These are phyloP conservation scores for Drosophila subpulchrella DNA, from an alignment of 1,140 invertebrate species.

Conservation along the genomic window DNA sequence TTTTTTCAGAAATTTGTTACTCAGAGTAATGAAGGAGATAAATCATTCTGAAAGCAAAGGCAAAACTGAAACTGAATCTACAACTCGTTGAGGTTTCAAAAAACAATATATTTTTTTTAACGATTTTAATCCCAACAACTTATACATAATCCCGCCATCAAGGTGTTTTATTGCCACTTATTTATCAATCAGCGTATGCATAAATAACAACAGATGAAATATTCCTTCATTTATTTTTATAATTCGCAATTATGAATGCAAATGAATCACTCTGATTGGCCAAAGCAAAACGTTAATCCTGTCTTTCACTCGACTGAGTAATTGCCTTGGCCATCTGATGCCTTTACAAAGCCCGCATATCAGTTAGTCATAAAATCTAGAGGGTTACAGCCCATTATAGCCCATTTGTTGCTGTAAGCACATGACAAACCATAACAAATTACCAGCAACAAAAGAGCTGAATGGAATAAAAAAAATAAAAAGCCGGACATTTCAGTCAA, in stretches of 20 bases:
- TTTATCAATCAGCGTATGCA: constrained; percentile 10
- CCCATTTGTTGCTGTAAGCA: constrained; percentile 16
- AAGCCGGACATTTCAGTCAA: constrained; percentile 43
- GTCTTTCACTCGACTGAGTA: constrained; percentile 22
- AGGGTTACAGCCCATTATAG: constrained; percentile 4
- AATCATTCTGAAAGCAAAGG: constrained; percentile 11
- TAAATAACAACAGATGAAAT: constrained; percentile 11
- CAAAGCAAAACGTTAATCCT: constrained; percentile 28
- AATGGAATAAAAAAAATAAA: neutral
- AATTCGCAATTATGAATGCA: constrained; percentile 24
- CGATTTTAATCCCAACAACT: neutral
- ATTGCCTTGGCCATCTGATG: constrained; percentile 37
- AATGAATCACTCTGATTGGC: constrained; percentile 36
- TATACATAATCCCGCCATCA: neutral
- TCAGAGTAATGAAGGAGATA: neutral
- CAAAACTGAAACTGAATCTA: neutral
- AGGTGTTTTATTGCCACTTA: neutral
- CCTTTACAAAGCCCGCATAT: constrained; percentile 7
- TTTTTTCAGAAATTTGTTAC: neutral
- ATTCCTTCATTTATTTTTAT: neutral
- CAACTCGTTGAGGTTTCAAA: neutral
- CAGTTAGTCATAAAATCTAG: constrained; percentile 30
- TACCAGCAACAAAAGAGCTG: constrained; percentile 8
- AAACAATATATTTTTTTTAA: neutral
- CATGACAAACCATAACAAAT: constrained; percentile 63